A percentile compares a stretch with the other conserved stretches of the same genome.
phyloP scores from a whole-genome alignment of 1,140 invertebrate species.

The Ceratosolen solmsi region DNA sequence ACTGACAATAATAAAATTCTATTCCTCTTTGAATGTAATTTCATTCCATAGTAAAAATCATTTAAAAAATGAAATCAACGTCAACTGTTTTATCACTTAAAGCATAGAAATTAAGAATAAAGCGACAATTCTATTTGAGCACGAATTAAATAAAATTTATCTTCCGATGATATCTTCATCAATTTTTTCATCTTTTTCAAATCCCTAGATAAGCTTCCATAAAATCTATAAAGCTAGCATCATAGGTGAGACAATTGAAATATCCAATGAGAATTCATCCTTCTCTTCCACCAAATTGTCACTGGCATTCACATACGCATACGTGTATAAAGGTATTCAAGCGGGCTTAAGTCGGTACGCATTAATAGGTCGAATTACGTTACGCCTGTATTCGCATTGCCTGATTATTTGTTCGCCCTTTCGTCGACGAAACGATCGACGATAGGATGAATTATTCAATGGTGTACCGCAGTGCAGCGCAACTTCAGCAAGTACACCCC shows the following conservation, averaged over 20 bases:
- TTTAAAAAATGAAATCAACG: too few relatives aligned
- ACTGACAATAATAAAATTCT: too few relatives aligned
- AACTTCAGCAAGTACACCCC: not conserved
- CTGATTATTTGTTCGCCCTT: slow-evolving; percentile 15
- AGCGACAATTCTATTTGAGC: too few relatives aligned
- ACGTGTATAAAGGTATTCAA: not conserved
- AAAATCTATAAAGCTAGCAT: not conserved
- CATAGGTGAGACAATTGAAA: not conserved
- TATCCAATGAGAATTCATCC: not conserved
- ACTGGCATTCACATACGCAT: not conserved
- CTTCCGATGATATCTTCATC: too few relatives aligned
- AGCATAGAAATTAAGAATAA: too few relatives aligned
- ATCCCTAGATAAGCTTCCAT: not conserved
- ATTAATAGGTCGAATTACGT: slow-evolving; percentile 34
- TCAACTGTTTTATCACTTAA: too few relatives aligned
- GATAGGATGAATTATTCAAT: slow-evolving; percentile 48
- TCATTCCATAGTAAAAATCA: too few relatives aligned
- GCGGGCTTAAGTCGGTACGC: slow-evolving; percentile 10
- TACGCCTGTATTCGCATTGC: not conserved
- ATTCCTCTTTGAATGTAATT: too few relatives aligned
- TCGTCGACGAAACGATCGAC: slow-evolving; percentile 8
- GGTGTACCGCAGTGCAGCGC: not conserved
- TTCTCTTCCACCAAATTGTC: not conserved
- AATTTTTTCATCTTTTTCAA: not conserved
- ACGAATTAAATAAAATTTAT: too few relatives aligned